Conservation (phyloP, 2,888 invertebrate species). For the Pemphredon lugubris region DNA sequence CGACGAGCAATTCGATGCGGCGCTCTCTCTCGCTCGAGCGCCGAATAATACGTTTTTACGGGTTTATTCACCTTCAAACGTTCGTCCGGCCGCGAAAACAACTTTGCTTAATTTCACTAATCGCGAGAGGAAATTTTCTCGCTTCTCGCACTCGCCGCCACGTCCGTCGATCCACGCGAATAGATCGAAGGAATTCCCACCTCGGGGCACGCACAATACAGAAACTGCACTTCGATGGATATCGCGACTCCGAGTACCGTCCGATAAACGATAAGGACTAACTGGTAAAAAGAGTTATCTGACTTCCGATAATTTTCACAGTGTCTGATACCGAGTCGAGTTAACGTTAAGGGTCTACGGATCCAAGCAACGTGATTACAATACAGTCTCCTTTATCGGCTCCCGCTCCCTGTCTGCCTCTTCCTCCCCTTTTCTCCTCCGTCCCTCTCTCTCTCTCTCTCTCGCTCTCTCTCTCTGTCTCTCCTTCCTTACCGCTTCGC, state of each 20-base stretch:
- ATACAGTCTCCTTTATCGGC: too few relatives aligned
- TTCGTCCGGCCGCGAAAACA: slow-evolving; percentile 27
- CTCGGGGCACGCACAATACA: slow-evolving; percentile 14
- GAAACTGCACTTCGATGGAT: slow-evolving; percentile 39
- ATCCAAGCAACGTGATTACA: background rate
- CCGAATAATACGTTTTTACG: slow-evolving; percentile 19
- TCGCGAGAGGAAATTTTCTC: slow-evolving; percentile 25
- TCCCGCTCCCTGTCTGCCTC: background rate
- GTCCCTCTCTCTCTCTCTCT: too few relatives aligned
- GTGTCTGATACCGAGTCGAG: slow-evolving; percentile 19
- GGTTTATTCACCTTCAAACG: slow-evolving; percentile 29
- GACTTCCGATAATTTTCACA: slow-evolving; percentile 38
- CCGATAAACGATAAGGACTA: slow-evolving; percentile 49
- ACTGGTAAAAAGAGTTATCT: slow-evolving; percentile 51
- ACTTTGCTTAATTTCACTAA: slow-evolving; percentile 33
- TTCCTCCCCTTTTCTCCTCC: background rate
- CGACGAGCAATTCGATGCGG: slow-evolving; percentile 28
- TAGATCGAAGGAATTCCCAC: background rate
- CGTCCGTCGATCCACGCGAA: background rate
- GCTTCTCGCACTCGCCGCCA: background rate
- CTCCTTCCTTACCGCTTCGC: too few relatives aligned
- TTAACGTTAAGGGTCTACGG: background rate
- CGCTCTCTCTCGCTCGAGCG: slow-evolving; percentile 13
- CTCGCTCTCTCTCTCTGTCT: background rate
- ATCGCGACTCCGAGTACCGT: slow-evolving; percentile 41